Percentiles rank a stretch among this genome's conserved stretches.
Conservation (phyloP, 1,140 invertebrate species). For the Drosophila tropicalis region DNA sequence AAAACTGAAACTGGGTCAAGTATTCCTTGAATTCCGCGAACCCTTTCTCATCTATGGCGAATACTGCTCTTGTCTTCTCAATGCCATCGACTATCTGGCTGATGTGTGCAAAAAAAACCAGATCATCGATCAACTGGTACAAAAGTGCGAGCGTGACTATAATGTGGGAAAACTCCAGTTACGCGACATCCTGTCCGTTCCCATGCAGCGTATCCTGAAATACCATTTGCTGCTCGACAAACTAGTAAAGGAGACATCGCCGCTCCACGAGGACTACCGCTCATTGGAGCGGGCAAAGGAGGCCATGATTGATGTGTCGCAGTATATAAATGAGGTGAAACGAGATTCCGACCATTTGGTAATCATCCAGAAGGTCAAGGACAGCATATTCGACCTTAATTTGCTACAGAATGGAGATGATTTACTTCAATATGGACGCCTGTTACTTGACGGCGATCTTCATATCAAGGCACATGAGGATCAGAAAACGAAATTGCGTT, state of each 20-base stretch:
- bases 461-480: constrained; percentile 96
- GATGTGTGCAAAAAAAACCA: constrained; percentile 87
- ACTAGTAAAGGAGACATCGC: constrained; percentile 94
- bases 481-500: constrained; percentile 92
- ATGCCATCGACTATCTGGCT: constrained; percentile 90
- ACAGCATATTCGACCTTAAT: constrained; percentile 91
- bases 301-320: constrained; percentile 97
- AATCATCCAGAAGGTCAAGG: constrained; percentile 95
- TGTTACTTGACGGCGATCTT: constrained; percentile 96
- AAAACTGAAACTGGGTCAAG: constrained; percentile 86
- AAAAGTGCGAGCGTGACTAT: constrained; percentile 95
- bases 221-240: constrained; percentile 97
- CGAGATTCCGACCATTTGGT: constrained; percentile 96
- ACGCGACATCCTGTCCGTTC: constrained; percentile 96
- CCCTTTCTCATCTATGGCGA: constrained; percentile 96
- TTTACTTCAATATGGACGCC: constrained; percentile 94
- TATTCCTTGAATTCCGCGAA: constrained; percentile 95
- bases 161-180: constrained; percentile 98
- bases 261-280: constrained; percentile 92
- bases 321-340: constrained; percentile 99
- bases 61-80: constrained; percentile 96
- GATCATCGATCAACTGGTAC: constrained; percentile 77
- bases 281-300: constrained; percentile 95
- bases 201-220: constrained; percentile 98
- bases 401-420: constrained; percentile 89